Base-by-base conservation (phyloP, 2,888 invertebrate genomes). In the Hyposoter dolosus region DNA sequence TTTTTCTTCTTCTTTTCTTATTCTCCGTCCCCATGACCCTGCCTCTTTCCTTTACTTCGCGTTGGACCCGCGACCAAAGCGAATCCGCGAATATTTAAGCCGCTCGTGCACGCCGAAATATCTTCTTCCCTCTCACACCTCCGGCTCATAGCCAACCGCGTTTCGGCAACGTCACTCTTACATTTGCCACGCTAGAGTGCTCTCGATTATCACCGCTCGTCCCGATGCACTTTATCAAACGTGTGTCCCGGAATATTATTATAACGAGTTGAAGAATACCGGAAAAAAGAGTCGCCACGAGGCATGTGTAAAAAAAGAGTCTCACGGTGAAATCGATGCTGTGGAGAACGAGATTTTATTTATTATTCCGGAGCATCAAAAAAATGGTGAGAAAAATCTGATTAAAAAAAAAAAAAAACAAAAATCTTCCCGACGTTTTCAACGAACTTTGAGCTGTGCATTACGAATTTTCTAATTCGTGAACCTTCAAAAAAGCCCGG, bases 211-310 rank as follows among this genome's bases (percentile, higher is more conserved):
- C 82, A 82, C 79, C 85, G 85, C 50, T 82, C 85, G 75, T 85
- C 79, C 79, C 69, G 79, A 79, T 85, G 85, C 79, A 85, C 85
- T 85, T 85, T 82, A 85, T 85, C 85, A 85, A 85, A 85, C 79
- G 69, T 17, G n/a, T 66, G 71, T 47, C 45, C 56, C 78, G 68
- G 77, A 84, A 84, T 84, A 87, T 87, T 56, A 68, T 85, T 76
- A 63, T 80, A 81, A 75, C 68, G 84, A 50, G 84, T 86, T 71
- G 74, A 84, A 76, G 68, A 82, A 87, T 80, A 82, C 75, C 15
- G 32, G 69, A 50, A 77, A 74, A 76, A 68, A 19, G 17, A 35
- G 47, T 10, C 32, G 65, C 32, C 9, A n/a, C 17, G 50, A 68
- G 35, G 68, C n/a, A 23, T 23, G 40, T 17, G 40, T 35, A 17